Evolutionary conservation across 2,888 invertebrate genomes (phyloP), one percentile per base, ranked within the genome.

Genomic region (Agonum fuliginosum): DNA sequence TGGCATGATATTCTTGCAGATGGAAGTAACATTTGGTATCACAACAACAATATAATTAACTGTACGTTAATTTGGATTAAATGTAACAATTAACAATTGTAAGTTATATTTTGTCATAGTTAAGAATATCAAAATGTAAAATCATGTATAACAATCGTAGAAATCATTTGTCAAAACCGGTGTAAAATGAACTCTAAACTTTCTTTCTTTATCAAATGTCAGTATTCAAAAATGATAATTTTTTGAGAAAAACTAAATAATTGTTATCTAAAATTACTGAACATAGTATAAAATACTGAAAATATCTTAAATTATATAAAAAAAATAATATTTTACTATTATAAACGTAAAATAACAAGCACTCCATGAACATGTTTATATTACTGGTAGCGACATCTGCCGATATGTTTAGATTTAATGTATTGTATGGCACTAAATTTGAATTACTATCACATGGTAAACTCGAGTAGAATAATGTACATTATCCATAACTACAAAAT

Each of bases 1-100:
- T 65, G 74, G 74, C 46, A 74, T 65, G 62, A 51, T 73, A 58
- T 65, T 43, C 46, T 19, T 65, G 43, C 51, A 34, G 41, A 51
- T 46, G 67, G 75, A 75, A 75, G 22, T 51, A 75, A 75, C 22
- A 34, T 65, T 75, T 75, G 67, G 22, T 67, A 67, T 41, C 19
- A 17, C 14, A 10, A 19, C 34, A 62, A 37, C 8, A 19, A 1
- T 34, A n/a, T 34, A 14, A 62, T 17, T 17, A 19, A 62, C 14
- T 34, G 24, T 24, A 4, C 3, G 5, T 10, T 4, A 24, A 54
- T 24, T n/a, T 0, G 10, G n/a, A 24, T 24, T n/a, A 22, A 3
- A n/a, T 12, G n/a, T 12, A 24, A 3, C 8, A 24, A 6, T 54
- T 0, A 24, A 27, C 22, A 12, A 3, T 43, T 4, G 12, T 43